Conservation (phyloP, 2,797 vertebrate species). For the Serranus cabrilla region DNA sequence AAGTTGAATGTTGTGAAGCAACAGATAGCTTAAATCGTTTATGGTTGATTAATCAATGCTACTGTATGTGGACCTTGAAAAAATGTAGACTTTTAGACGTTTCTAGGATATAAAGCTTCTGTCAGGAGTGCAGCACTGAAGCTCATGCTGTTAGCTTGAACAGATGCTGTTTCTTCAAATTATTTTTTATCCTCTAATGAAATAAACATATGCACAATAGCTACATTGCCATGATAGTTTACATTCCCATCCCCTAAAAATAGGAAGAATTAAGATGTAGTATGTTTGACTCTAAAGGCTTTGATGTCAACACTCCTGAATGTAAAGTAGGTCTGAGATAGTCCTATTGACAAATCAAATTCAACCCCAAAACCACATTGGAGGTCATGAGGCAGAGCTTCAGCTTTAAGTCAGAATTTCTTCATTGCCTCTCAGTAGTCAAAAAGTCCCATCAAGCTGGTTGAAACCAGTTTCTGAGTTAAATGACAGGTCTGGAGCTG, state of each 20-base stretch:
- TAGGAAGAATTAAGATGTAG: not conserved
- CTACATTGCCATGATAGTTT: not conserved
- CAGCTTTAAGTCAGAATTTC: conserved; percentile 22
- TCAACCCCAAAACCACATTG: conserved; percentile 11
- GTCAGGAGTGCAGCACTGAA: not conserved
- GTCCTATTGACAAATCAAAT: conserved; percentile 18
- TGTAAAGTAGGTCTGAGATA: not conserved
- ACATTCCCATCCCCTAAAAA: not conserved
- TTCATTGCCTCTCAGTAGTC: conserved; percentile 26
- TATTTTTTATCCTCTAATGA: not conserved
- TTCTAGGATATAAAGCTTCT: no score
- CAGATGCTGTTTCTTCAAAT: no score
- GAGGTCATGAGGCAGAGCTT: conserved; percentile 14
- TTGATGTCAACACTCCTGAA: conserved; percentile 1
- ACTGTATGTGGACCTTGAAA: no score
- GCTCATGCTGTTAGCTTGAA: no score
- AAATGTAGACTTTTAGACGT: no score
- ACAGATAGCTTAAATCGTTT: not conserved
- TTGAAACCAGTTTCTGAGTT: conserved; percentile 67
- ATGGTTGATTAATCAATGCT: no score
- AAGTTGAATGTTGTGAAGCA: not conserved
- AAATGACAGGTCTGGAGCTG: conserved; percentile 69
- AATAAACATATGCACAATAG: not conserved
- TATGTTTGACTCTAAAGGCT: not conserved
- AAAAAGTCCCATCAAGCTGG: conserved; percentile 68